Base-by-base conservation (phyloP, 2,797 vertebrate genomes). In the Spheniscus humboldti region DNA sequence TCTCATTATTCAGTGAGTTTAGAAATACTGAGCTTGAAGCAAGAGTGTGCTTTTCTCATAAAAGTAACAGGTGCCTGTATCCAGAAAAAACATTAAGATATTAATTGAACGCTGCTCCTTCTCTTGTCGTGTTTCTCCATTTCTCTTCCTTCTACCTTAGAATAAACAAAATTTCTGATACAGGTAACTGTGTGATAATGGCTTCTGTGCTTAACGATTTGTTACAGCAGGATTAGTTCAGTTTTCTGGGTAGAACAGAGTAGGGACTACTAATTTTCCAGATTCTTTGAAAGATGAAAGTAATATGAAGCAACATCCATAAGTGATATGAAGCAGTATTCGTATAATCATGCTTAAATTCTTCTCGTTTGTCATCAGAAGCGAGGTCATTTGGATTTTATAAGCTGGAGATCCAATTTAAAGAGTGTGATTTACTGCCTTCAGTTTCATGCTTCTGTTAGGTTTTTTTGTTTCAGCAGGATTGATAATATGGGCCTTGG, bases 401-500 rank as follows among this genome's bases (percentile, higher is more conserved):
- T 86, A 64, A 96, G 69, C n/a, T 90, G 55, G 80, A 97, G 91
- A 68, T 93, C 50, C 64, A 93, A 77, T 97, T 96, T 96, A 68
- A 96, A 77, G 86, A 69, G 69, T 59, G 72, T 95, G 95, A 97
- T 96, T 88, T 95, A 83, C 85, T 90, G 9, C 83, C 59, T 68
- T 91, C 67, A 43, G 48, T 81, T 88, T 79, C 64, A 48, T 2
- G 73, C 91, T 88, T 94, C 71, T 90, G 56, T 88, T 93, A 72
- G 10, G 6, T 53, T 92, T 80, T 85, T 96, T 87, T 56, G 37
- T 89, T 96, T 96, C 75, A 30, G 9, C 53, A 76, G 92, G 86
- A 96, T 96, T 90, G 92, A 97, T 97, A 94, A 77, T 37, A 14
- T 11, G 59, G 64, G 83, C 96, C 93, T 94, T 95, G 94, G 69